Base-by-base conservation (phyloP, 2,113 vertebrate genomes). In the Numenius arquata region DNA sequence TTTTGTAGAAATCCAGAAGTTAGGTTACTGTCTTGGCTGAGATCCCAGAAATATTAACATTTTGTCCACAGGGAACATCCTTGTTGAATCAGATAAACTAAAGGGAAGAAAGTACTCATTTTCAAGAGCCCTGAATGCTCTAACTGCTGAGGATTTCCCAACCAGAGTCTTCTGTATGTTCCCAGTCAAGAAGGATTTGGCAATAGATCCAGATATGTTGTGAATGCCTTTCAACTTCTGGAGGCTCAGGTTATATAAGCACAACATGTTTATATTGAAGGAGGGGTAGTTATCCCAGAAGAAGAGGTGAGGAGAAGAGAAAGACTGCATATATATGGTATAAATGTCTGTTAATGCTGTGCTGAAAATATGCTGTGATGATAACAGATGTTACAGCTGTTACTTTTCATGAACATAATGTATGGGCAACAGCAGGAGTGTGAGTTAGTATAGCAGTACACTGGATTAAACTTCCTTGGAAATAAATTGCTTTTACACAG, bases 321-420 rank as follows among this genome's bases (percentile, higher is more conserved):
- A 92, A 84, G 43, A 41, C 30, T 32, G 21, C 25, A 67, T 68
- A 72, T 68, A 72, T 65, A 87, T 32, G 36, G 34, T 30, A 81
- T 43, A 89, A 94, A 82, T 18, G 16, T 61, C 36, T 87, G 74
- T 61, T 85, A 94, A 94, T 59, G 62, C 16, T 72, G 70, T 65
- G 48, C 74, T 89, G 81, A 93, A 94, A 94, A 82, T 45, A 68
- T 7, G 47, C 74, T 82, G 36, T 53, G 70, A 53, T 75, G 73
- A 72, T 34, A 95, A 67, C 89, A 96, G 91, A 87, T 94, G 91
- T 94, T 96, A 84, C 90, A 94, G 91, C 68, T 95, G 89, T 83
- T 95, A 52, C 66, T 96, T 91, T 82, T 68, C 91, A 89, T 41
- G 66, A 91, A 93, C 80, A 66, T 80, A 85, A 85, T 45, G 48